Percentiles rank a stretch among this genome's conserved stretches.
Evolutionary conservation across 1,140 invertebrate genomes (phyloP).

Genomic region (Trichonephila clavipes): DNA sequence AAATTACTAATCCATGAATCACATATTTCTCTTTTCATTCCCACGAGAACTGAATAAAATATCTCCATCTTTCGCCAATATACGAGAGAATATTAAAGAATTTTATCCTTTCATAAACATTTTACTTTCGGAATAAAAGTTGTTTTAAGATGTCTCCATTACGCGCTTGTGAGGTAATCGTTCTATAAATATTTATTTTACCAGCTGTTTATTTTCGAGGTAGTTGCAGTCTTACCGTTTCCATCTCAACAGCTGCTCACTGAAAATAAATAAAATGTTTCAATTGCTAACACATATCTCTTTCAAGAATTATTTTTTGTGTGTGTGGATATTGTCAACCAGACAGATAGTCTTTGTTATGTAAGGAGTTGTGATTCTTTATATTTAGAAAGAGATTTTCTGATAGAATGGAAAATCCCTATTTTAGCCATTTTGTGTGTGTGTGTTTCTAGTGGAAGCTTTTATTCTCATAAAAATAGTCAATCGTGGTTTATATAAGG

Average conservation of each 20-base stretch:
- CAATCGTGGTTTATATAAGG: too few species aligned
- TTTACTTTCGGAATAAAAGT: constrained; percentile 20
- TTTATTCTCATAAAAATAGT: too few species aligned
- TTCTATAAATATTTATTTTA: constrained; percentile 3
- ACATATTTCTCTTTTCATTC: not conserved
- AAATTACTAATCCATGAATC: not conserved
- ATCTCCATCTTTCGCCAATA: not conserved
- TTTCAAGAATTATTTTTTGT: too few species aligned
- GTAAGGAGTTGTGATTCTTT: too few species aligned
- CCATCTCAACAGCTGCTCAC: not conserved
- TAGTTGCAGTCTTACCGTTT: not conserved
- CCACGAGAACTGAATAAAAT: not conserved
- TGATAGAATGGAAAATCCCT: too few species aligned
- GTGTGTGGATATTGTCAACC: too few species aligned
- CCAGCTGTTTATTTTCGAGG: not conserved
- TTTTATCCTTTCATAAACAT: constrained; percentile 25
- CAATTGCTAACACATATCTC: not conserved
- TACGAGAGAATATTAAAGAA: not conserved
- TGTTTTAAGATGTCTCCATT: constrained; percentile 21
- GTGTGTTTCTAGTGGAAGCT: too few species aligned
- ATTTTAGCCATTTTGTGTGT: too few species aligned
- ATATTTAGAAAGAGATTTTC: too few species aligned
- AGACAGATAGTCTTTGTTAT: too few species aligned
- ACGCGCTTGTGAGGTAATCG: not conserved
- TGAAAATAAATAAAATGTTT: not conserved